Base-by-base conservation (phyloP, 2,797 vertebrate species). In the Garrulus glandarius region DNA sequence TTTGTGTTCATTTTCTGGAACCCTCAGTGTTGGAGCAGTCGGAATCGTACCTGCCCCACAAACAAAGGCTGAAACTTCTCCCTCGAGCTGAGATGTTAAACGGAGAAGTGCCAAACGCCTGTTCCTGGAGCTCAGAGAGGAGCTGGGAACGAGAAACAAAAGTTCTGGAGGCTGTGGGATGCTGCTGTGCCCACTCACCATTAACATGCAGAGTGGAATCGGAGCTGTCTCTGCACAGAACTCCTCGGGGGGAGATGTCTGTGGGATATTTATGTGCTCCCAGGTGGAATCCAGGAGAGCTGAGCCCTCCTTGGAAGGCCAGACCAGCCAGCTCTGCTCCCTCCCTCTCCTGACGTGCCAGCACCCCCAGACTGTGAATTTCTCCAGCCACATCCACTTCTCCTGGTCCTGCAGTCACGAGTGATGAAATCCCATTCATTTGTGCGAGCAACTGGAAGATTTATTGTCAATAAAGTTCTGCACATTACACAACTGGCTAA, bases 401-500 rank as follows among this genome's bases (percentile, higher is more conserved):
- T 68, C 94, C 93, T 36, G 82, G 24, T 91, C 84, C 79, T 84
- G 5, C 49, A 82, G 87, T 11, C 94, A 36, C 82, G 17, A 79
- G 91, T 43, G 93, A 87, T 95, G 95, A 96, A 96, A 93, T 65
- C 89, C 71, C 93, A 89, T 92, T 96, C 92, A 92, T 52, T 93
- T 72, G 34, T 29, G 85, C 63, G 17, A 94, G 89, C 82, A 69
- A 86, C 79, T 23, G 91, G 77, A 95, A 95, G 96, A 95, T 92
- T 94, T 91, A 96, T 96, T 84, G 94, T 97, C 96, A 96, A 96
- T 96, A 84, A 94, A 96, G 94, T 92, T 94, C 89, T 65, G 87
- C 96, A 79, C 85, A 84, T 96, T 95, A 95, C 95, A 91, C 95
- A 96, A 96, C 93, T 93, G 96, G 89, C 95, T 96, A 92, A 96